phyloP scores from a whole-genome alignment of 2,888 invertebrate genomes.

The Heliconius charithonia region DNA sequence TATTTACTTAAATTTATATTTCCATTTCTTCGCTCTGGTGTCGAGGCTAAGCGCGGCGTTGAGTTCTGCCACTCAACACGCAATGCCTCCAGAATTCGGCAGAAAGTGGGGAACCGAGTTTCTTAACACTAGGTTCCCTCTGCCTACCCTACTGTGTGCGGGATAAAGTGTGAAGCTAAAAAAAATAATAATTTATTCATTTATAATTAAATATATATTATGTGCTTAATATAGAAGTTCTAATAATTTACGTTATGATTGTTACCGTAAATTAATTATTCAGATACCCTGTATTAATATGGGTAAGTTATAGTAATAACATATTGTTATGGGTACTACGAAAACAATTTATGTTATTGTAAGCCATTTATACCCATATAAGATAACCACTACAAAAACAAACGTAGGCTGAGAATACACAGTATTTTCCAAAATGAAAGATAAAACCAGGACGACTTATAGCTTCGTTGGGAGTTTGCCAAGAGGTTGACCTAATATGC shows the following conservation, averaged over 20 bases:
- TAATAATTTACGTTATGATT: neutral
- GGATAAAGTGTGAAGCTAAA: no score
- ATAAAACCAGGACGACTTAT: slow-evolving; percentile 47
- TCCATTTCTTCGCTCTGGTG: no score
- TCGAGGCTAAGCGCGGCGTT: no score
- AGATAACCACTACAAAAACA: slow-evolving; percentile 37
- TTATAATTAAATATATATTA: neutral
- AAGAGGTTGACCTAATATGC: slow-evolving; percentile 50
- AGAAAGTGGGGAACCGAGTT: no score
- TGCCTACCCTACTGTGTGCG: no score
- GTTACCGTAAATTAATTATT: neutral
- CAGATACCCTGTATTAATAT: neutral
- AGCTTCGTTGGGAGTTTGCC: slow-evolving; percentile 48
- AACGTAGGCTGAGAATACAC: slow-evolving; percentile 28
- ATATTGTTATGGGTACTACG: slow-evolving; percentile 33
- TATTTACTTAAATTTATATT: no score
- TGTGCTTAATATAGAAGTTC: neutral
- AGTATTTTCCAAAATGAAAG: slow-evolving; percentile 42
- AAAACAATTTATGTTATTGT: slow-evolving; percentile 31
- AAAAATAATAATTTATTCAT: no score
- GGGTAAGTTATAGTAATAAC: neutral
- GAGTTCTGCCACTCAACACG: no score
- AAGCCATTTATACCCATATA: slow-evolving; percentile 35
- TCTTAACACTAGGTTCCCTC: no score
- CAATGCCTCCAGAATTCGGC: no score